Percentiles rank a stretch among this genome's conserved stretches.
Conservation (phyloP, 2,888 invertebrate genomes). For the Chesias legatella region DNA sequence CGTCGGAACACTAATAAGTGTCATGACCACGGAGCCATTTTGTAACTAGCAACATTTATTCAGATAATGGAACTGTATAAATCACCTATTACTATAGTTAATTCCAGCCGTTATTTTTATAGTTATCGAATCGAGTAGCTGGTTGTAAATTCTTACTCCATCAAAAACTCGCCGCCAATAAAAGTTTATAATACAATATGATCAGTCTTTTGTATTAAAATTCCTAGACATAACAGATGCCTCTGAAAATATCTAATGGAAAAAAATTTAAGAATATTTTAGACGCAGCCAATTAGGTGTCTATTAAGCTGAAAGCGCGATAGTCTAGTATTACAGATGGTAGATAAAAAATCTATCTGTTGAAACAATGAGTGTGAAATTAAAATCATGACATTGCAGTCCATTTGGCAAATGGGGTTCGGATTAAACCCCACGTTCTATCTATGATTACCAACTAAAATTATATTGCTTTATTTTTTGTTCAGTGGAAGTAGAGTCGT, state of each 20-base stretch:
- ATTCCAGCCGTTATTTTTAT: constrained; percentile 26
- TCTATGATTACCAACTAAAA: too few species aligned
- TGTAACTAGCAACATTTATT: constrained; percentile 2
- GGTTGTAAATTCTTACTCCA: constrained; percentile 27
- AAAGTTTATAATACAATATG: constrained; percentile 22
- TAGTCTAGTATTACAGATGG: constrained; percentile 33
- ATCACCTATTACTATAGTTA: constrained; percentile 23
- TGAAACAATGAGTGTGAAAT: constrained; percentile 65
- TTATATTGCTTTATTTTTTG: too few species aligned
- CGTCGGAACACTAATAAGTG: too few species aligned
- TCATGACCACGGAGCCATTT: constrained; percentile 8
- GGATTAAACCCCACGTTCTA: too few species aligned
- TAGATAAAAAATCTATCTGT: constrained; percentile 55
- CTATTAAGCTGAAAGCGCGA: too few species aligned
- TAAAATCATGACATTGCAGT: constrained; percentile 64
- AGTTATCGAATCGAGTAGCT: constrained; percentile 28
- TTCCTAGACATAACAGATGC: neutral
- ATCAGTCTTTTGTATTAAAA: constrained; percentile 10
- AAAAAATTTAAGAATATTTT: too few species aligned
- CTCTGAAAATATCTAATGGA: too few species aligned
- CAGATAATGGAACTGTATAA: constrained; percentile 9
- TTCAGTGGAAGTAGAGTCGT: too few species aligned
- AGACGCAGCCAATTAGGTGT: too few species aligned
- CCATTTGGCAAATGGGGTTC: constrained; percentile 18
- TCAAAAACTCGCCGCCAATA: constrained; percentile 26